Percentiles rank a stretch among this genome's conserved stretches.
Evolutionary conservation across 2,888 invertebrate genomes (phyloP).

Genomic region (Tetheella fluctuosa): DNA sequence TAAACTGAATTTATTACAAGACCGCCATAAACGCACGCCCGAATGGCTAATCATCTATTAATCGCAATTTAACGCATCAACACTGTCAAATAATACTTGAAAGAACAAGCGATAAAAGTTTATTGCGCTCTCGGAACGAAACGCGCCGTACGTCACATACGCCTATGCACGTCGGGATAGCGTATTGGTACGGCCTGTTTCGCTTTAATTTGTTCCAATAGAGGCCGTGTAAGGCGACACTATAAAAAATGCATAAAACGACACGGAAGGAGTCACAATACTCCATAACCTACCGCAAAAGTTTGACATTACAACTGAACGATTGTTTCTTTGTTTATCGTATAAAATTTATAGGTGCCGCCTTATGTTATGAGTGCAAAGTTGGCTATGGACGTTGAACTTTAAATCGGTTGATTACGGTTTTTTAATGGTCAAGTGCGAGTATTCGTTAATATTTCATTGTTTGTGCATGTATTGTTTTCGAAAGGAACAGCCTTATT

Average conservation of each 20-base stretch:
- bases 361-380: conserved; percentile 61
- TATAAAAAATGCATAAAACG: conserved; percentile 44
- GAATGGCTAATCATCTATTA: conserved; percentile 78
- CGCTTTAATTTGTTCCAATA: conserved; percentile 45
- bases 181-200: conserved; percentile 1
- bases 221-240: conserved; percentile 30
- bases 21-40: conserved; percentile 70
- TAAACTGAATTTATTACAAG: conserved; percentile 77
- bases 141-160: conserved; percentile 14
- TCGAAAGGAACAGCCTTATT: conserved; percentile 19
- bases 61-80: conserved; percentile 78
- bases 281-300: conserved; percentile 77
- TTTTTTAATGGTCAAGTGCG: conserved; percentile 72
- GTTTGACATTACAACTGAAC: conserved; percentile 66
- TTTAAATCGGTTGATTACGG: conserved; percentile 76
- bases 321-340: conserved; percentile 80
- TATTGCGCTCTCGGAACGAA: conserved; percentile 54
- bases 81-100: conserved; percentile 78
- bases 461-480: conserved; percentile 50
- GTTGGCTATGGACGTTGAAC: conserved; percentile 73
- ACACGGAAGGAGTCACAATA: conserved; percentile 65
- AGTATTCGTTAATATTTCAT: conserved; percentile 70
- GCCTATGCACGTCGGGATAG: conserved; percentile 14
- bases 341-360: conserved; percentile 71
- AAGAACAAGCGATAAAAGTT: conserved; percentile 73